Base-by-base conservation (phyloP, 2,113 vertebrate genomes). In the Equus przewalskii region DNA sequence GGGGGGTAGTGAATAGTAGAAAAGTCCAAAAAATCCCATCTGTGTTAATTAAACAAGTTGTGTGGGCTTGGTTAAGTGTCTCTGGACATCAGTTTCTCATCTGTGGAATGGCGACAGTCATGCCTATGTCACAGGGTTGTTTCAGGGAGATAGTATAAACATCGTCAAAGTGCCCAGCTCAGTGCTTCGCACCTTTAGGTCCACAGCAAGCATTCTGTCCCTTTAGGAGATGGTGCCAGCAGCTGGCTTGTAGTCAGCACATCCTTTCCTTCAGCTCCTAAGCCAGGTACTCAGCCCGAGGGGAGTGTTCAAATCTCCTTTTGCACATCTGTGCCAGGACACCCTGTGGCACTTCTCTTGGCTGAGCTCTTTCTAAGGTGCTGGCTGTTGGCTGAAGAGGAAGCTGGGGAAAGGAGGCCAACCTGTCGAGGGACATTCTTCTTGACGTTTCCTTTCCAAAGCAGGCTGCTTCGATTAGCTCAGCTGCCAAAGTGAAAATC, bases 401-500 rank as follows among this genome's bases (percentile, higher is more conserved):
- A 44, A 80, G 46, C 69, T 36, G 10, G 22, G 46, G 41, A 46
- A 24, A 72, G 76, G 65, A 89, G 81, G 44, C 22, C 3, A 72
- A 60, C 49, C 67, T 94, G 88, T 93, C 89, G 69, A 79, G 94
- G 79, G 85, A 22, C 62, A 26, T 73, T 64, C 67, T 94, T 88
- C 51, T 44, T 92, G 85, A 62, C 0, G 3, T 65, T 83, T 94
- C 78, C 72, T 96, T 36, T 96, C 83, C 49, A 46, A 58, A 36
- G 90, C 18, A 94, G 69, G 62, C 81, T 76, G 51, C 64, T 94
- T 88, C 1, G 4, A 95, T 80, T 41, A 16, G 89, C 87, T 92
- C n/a, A 13, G 56, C 95, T 80, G 91, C 97, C 93, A 72, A 26
- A 96, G 94, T 72, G 78, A 82, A 75, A 94, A 70, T 44, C 67